A percentile compares a stretch with the other conserved stretches of the same genome.
Evolutionary conservation across 2,113 vertebrate genomes (phyloP).

Genomic region (Candoia aspera): DNA sequence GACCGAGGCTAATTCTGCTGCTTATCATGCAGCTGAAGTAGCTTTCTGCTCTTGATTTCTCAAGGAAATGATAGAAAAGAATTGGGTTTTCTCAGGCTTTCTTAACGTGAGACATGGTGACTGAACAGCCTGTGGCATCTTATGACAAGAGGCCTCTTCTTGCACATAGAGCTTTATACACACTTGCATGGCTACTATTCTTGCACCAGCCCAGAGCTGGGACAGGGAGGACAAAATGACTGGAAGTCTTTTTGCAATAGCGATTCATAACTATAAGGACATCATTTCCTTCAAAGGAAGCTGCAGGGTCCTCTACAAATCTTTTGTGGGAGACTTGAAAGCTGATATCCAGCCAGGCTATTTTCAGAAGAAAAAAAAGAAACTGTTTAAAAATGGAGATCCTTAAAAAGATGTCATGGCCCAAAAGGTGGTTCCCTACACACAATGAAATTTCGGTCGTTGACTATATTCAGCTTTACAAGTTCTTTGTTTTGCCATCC

Average conservation of each 20-base stretch:
- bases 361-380: too few relatives aligned
- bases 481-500: neutral
- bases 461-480: neutral
- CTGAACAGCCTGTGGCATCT: neutral
- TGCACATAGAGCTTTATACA: neutral
- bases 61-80: neutral
- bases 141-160: neutral
- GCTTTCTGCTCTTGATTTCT: neutral
- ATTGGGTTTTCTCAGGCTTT: neutral
- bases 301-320: too few relatives aligned
- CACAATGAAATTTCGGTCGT: neutral
- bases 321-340: too few relatives aligned
- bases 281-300: neutral
- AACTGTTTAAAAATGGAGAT: too few relatives aligned
- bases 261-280: neutral
- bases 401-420: too few relatives aligned
- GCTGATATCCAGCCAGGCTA: too few relatives aligned
- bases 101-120: neutral
- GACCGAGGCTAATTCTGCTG: neutral
- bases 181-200: neutral
- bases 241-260: neutral
- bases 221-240: neutral
- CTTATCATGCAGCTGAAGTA: neutral
- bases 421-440: neutral
- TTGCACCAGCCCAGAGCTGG: neutral